Base-by-base conservation (phyloP, 2,888 invertebrate species). In the Ischnus inquisitorius region DNA sequence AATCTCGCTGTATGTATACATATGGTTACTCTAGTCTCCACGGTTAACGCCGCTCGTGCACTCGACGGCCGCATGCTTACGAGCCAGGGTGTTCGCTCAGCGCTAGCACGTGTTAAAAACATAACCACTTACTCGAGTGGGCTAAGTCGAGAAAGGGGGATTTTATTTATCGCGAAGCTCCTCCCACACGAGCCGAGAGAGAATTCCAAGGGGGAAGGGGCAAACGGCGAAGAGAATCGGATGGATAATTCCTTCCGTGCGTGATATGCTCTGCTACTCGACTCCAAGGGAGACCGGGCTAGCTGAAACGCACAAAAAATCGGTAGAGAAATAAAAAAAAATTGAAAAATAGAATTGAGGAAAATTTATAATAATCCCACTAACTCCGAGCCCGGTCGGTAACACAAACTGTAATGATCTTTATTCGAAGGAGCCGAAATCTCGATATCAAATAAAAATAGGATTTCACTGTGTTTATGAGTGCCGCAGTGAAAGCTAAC, bases 81-180 rank as follows among this genome's bases (percentile, higher is more conserved):
- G 60, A 19, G n/a, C 62, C 72, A 76, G 75, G 83, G 54, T 85
- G 85, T 85, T 85, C 87, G 85, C 87, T 88, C 86, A 87, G 79
- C 86, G 81, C 89, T 85, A 90, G 91, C 91, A 91, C 91, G 92
- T 91, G 92, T 91, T 92, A 91, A 92, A 91, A 92, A 91, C 91
- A 91, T 91, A 91, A 91, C 90, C 91, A 92, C 91, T 92, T 92
- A 91, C 91, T 91, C 87, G 86, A 90, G 89, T 90, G 90, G 89
- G 87, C 88, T 89, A 87, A 81, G 83, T 68, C 76, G 72, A 72
- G 39, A 60, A 25, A 67, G 48, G 76, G 83, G 72, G 87, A 87
- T 86, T 90, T 90, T 90, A 91, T 90, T 91, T 90, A 91, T 91
- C 90, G 88, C 79, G 83, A 72, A 84, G 83, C 85, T 88, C 87